A percentile compares a stretch with the other conserved stretches of the same genome.
phyloP scores from a whole-genome alignment of 2,113 vertebrate species.

The Poeciliopsis occidentalis region DNA sequence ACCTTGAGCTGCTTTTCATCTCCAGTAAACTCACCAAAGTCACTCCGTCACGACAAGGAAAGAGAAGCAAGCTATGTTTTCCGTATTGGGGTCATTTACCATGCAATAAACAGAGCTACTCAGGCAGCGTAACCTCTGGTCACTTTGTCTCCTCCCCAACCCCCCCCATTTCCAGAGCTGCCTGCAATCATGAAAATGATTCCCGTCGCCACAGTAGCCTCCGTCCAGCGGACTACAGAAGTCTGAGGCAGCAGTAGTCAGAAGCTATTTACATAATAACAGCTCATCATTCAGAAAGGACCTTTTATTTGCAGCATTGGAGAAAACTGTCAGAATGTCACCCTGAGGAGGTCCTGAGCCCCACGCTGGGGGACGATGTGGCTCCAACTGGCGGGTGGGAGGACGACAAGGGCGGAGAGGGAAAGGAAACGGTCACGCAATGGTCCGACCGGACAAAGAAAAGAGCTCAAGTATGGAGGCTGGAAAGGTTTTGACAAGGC shows the following conservation, averaged over 20 bases:
- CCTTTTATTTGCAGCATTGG: slow-evolving; percentile 91
- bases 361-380: slow-evolving; percentile 79
- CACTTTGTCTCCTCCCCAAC: slow-evolving; percentile 15
- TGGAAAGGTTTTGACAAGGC: neutral
- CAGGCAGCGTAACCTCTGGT: slow-evolving; percentile 73
- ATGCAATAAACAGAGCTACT: slow-evolving; percentile 85
- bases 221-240: slow-evolving; percentile 82
- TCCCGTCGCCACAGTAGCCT: slow-evolving; percentile 81
- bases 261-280: slow-evolving; percentile 96
- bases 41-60: neutral
- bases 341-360: slow-evolving; percentile 84
- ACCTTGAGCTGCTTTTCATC: slow-evolving; percentile 42
- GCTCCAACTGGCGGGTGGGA: neutral
- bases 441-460: slow-evolving; percentile 18
- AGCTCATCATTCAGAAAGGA: slow-evolving; percentile 87
- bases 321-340: slow-evolving; percentile 95
- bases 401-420: neutral
- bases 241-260: slow-evolving; percentile 88
- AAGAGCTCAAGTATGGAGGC: slow-evolving; percentile 12
- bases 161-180: slow-evolving; percentile 68
- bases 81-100: slow-evolving; percentile 31
- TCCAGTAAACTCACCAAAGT: slow-evolving; percentile 39
- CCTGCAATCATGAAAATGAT: slow-evolving; percentile 96
- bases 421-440: slow-evolving; percentile 2
- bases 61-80: slow-evolving; percentile 32